Evolutionary conservation across 2,113 vertebrate genomes (phyloP), one percentile per base, ranked within the genome.

Genomic region (Cebus imitator): DNA sequence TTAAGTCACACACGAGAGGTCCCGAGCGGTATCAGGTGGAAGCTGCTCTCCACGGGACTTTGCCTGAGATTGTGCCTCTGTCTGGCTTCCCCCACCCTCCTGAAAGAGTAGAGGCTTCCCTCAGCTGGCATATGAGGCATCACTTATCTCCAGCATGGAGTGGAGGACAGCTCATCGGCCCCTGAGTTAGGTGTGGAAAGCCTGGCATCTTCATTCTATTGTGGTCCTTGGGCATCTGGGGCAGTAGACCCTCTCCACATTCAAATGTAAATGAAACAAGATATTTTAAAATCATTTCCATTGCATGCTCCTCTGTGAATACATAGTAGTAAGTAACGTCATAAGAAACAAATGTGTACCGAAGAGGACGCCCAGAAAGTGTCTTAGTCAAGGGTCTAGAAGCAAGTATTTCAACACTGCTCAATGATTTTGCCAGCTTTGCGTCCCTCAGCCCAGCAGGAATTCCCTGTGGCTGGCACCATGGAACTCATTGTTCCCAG

Each of bases 381-480:
- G 48, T 58, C 75, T 90, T 17, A 40, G n/a, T 48, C 10, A 32
- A 45, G 12, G 20, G 23, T 48, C 78, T 48, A 88, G 76, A 73
- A 94, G 52, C 11, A 9, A 48, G 23, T 37, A 48, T 27, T 17
- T 25, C 35, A 21, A 58, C 27, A 23, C 2, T 68, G 64, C 30
- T n/a, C 58, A 25, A 11, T 0, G 7, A 8, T 35, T 80, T 57
- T 50, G 40, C 21, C n/a, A 25, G 30, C 30, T 30, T 10, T 70
- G 1, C 1, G 1, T 76, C 27, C 40, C 2, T 35, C 25, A 58
- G 43, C 17, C n/a, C 55, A 45, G 0, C 1, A 32, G 73, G n/a
- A 23, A 3, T n/a, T 4, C 27, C 75, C 78, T 57, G 11, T 13
- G 50, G 50, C 52, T 40, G 55, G 32, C 5, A n/a, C 6, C 61